Evolutionary conservation across 2,888 invertebrate genomes (phyloP).

Genomic region (Drosophila limbata): DNA sequence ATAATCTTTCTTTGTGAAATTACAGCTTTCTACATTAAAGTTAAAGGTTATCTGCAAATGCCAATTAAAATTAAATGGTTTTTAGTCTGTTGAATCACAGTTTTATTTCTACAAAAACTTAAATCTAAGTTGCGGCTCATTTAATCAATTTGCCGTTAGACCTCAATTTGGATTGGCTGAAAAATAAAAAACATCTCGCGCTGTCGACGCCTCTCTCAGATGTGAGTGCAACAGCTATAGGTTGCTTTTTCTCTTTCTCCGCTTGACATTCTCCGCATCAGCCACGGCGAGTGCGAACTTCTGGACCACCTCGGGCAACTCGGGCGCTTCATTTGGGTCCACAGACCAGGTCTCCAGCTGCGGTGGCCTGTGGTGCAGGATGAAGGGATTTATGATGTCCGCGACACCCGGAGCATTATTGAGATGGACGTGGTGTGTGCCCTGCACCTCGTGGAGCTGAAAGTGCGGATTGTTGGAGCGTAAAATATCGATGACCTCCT

Average conservation of each 20-base stretch:
- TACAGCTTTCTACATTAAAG: no score
- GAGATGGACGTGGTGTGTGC: conserved; percentile 91
- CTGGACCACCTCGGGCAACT: conserved; percentile 45
- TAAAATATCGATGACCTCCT: conserved; percentile 87
- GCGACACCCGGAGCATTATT: conserved; percentile 88
- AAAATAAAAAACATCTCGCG: conserved; percentile 7
- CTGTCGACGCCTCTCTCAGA: conserved; percentile 48
- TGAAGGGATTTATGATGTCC: conserved; percentile 87
- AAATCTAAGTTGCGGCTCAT: conserved; percentile 8
- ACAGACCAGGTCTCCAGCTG: conserved; percentile 72
- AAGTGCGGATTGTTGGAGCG: conserved; percentile 87
- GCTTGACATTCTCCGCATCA: conserved; percentile 65
- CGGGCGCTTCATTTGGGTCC: conserved; percentile 22
- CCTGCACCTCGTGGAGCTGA: conserved; percentile 88
- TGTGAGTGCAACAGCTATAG: conserved; percentile 77
- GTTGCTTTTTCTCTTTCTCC: conserved; percentile 79
- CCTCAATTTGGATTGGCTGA: background rate
- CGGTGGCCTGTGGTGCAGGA: conserved; percentile 84
- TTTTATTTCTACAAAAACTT: conserved; percentile 22
- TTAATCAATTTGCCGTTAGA: background rate
- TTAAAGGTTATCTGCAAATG: no score
- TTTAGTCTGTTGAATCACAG: conserved; percentile 17
- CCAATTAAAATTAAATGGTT: no score
- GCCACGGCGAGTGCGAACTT: conserved; percentile 61
- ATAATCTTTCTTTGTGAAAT: no score